These are phyloP conservation scores for Ypsolopha sequella DNA, from an alignment of 2,888 invertebrate species.

Conservation along the genomic window DNA sequence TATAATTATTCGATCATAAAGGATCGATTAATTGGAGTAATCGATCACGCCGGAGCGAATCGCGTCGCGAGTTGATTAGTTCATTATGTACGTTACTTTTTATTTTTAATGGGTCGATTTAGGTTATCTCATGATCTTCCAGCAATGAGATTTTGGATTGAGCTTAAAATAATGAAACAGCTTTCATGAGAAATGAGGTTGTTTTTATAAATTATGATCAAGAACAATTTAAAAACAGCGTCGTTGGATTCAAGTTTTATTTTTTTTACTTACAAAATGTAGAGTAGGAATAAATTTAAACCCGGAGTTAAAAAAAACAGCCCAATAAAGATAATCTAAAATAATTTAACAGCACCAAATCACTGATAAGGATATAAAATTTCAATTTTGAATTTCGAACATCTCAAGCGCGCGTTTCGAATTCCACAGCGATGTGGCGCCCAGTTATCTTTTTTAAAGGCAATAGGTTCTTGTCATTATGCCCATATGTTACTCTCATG, in stretches of 20 bases:
- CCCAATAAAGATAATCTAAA: slow-evolving; percentile 4
- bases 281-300: neutral
- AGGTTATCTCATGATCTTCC: slow-evolving; percentile 45
- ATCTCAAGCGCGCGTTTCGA: slow-evolving; percentile 15
- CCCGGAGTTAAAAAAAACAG: neutral
- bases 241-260: too few relatives aligned
- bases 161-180: slow-evolving; percentile 28
- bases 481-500: slow-evolving; percentile 49
- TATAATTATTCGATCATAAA: slow-evolving; percentile 45
- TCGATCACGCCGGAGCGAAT: slow-evolving; percentile 48
- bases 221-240: neutral
- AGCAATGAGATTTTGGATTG: slow-evolving; percentile 39
- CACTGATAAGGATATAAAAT: slow-evolving; percentile 10
- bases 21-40: slow-evolving; percentile 52
- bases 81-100: slow-evolving; percentile 9
- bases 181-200: slow-evolving; percentile 34
- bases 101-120: slow-evolving; percentile 27
- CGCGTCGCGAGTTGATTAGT: slow-evolving; percentile 18
- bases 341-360: slow-evolving; percentile 6
- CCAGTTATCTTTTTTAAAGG: slow-evolving; percentile 29
- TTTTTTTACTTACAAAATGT: neutral
- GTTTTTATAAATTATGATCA: slow-evolving; percentile 14
- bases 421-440: slow-evolving; percentile 49
- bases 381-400: slow-evolving; percentile 13
- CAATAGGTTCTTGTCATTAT: slow-evolving; percentile 50